Percentiles rank a stretch among this genome's conserved stretches.
Conservation (phyloP, 2,888 invertebrate genomes). For the Siphonodentalium dalli region DNA sequence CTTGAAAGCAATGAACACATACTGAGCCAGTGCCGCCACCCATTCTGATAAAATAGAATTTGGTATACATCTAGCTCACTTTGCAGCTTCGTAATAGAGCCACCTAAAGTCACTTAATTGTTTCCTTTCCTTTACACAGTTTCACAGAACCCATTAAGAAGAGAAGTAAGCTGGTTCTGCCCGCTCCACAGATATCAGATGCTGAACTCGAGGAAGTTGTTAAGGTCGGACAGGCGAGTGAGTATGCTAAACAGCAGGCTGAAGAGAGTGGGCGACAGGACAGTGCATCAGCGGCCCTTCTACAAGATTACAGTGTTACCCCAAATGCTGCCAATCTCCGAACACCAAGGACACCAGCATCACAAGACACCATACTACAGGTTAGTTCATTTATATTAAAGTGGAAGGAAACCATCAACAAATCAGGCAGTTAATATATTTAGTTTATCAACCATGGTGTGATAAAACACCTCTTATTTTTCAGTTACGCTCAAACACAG, state of each 20-base stretch:
- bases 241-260: conserved; percentile 75
- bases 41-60: background rate
- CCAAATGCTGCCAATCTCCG: conserved; percentile 72
- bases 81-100: too few species aligned
- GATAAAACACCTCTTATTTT: too few species aligned
- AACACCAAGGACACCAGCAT: conserved; percentile 82
- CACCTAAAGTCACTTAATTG: too few species aligned
- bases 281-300: conserved; percentile 81
- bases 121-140: conserved; percentile 33
- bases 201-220: conserved; percentile 70
- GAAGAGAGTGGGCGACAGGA: conserved; percentile 78
- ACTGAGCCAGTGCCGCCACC: too few species aligned
- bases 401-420: too few species aligned
- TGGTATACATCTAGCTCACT: too few species aligned
- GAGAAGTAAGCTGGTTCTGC: conserved; percentile 92
- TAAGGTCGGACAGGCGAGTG: conserved; percentile 71
- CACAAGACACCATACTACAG: conserved; percentile 76
- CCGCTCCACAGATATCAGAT: conserved; percentile 96
- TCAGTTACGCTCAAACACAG: too few species aligned
- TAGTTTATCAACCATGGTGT: too few species aligned
- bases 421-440: too few species aligned
- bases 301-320: conserved; percentile 85
- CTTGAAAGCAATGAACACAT: too few species aligned
- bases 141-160: conserved; percentile 83
- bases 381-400: conserved; percentile 41